Conservation (phyloP, 1,140 invertebrate genomes). For the Dendroctonus valens region DNA sequence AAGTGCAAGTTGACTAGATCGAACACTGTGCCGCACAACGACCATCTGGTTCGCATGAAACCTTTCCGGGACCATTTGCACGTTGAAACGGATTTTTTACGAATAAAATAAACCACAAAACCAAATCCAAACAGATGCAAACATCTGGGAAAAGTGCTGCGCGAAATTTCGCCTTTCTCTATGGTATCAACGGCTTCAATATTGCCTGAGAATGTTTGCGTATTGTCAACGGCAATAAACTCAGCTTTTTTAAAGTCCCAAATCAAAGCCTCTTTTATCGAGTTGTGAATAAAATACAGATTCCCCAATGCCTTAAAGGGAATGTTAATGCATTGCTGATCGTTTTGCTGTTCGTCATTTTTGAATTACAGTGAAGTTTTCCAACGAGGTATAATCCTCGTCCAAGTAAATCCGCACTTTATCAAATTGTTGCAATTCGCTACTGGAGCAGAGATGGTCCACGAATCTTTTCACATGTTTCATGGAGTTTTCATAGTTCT, state of each 20-base stretch:
- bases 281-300: constrained; percentile 90
- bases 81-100: constrained; percentile 54
- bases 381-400: constrained; percentile 86
- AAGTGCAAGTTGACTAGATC: constrained; percentile 97
- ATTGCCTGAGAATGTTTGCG: constrained; percentile 82
- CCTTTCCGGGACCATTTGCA: constrained; percentile 98
- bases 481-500: constrained; percentile 94
- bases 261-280: constrained; percentile 74
- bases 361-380: constrained; percentile 84
- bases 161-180: constrained; percentile 94
- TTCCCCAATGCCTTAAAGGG: constrained; percentile 80
- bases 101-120: no score
- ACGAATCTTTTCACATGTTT: constrained; percentile 91
- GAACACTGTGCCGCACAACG: constrained; percentile 77
- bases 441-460: constrained; percentile 75
- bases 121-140: constrained; percentile 33
- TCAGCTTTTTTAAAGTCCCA: constrained; percentile 84
- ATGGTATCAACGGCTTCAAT: constrained; percentile 86
- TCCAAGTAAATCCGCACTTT: constrained; percentile 85
- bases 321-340: background rate
- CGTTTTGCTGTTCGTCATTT: background rate
- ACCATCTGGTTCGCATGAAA: constrained; percentile 92
- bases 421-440: constrained; percentile 76
- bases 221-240: constrained; percentile 69
- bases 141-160: constrained; percentile 94